Conservation (phyloP, 2,888 invertebrate species). For the Erebia palarica region DNA sequence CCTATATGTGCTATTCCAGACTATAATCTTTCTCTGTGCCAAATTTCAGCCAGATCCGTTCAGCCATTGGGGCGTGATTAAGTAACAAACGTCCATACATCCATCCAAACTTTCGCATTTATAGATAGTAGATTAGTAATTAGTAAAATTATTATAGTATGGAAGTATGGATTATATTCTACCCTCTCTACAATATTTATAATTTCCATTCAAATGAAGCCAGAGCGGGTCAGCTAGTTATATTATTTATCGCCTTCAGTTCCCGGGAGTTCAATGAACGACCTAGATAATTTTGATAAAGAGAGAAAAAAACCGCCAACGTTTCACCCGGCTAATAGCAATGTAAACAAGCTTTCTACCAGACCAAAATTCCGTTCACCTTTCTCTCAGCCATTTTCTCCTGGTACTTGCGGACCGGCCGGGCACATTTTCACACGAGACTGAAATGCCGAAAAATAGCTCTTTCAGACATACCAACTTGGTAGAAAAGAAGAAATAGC, state of each 20-base stretch:
- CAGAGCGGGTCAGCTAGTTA: not conserved
- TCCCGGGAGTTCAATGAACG: slow-evolving; percentile 29
- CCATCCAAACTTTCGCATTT: no score
- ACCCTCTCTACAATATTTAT: no score
- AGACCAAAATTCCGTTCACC: slow-evolving; percentile 57
- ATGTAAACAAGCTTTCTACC: slow-evolving; percentile 58
- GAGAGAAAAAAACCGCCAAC: slow-evolving; percentile 22
- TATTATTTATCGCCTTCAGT: not conserved
- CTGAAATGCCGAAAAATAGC: slow-evolving; percentile 48
- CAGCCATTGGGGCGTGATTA: no score
- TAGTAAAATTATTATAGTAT: no score
- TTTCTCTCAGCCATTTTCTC: slow-evolving; percentile 72
- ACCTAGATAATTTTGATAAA: slow-evolving; percentile 32
- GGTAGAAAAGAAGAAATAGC: not conserved
- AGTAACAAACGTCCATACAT: no score
- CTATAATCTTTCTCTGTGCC: no score
- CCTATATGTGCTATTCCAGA: no score
- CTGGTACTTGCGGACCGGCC: slow-evolving; percentile 58
- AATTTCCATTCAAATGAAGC: no score
- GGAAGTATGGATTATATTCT: no score
- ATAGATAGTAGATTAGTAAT: no score
- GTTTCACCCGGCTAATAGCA: slow-evolving; percentile 45
- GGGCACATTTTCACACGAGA: slow-evolving; percentile 67
- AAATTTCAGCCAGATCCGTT: no score
- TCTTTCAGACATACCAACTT: not conserved